A percentile compares a stretch with the other conserved stretches of the same genome.
Evolutionary conservation across 2,113 vertebrate species (phyloP).

Genomic region (Paramormyrops kingsleyae): DNA sequence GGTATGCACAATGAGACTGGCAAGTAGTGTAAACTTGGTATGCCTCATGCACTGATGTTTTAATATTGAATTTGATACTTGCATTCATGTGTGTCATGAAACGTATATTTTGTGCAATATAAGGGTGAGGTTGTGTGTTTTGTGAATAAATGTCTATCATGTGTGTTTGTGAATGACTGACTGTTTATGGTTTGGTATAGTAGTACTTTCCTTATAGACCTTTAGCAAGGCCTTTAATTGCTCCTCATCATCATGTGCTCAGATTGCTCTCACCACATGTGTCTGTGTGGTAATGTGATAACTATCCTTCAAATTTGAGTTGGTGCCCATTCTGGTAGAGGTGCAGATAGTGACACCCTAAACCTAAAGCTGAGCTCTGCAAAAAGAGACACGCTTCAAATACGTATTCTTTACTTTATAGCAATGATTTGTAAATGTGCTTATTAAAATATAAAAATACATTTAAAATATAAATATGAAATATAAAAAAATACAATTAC

Average conservation of each 20-base stretch:
- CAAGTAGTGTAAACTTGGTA: neutral
- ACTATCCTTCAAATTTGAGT: conserved; percentile 51
- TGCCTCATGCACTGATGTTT: neutral
- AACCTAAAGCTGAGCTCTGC: conserved; percentile 15
- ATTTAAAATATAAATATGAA: neutral
- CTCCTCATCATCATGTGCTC: neutral
- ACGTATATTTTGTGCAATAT: conserved; percentile 3
- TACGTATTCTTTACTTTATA: neutral
- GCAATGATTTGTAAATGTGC: neutral
- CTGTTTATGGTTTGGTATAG: conserved; percentile 5
- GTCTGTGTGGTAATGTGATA: neutral
- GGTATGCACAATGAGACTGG: neutral
- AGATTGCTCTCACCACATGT: neutral
- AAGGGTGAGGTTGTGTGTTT: neutral
- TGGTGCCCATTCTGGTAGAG: conserved; percentile 28
- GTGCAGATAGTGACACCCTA: conserved; percentile 7
- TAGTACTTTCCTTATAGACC: neutral
- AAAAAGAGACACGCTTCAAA: conserved; percentile 19
- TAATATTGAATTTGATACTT: conserved; percentile 17
- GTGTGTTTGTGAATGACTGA: conserved; percentile 22
- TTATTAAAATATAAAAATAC: neutral
- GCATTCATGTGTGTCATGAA: neutral
- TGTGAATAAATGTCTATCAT: neutral
- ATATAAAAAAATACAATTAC: neutral
- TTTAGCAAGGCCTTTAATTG: neutral